Percentiles rank a stretch among this genome's conserved stretches.
Conservation (phyloP, 2,797 vertebrate genomes). For the Psittacula echo region DNA sequence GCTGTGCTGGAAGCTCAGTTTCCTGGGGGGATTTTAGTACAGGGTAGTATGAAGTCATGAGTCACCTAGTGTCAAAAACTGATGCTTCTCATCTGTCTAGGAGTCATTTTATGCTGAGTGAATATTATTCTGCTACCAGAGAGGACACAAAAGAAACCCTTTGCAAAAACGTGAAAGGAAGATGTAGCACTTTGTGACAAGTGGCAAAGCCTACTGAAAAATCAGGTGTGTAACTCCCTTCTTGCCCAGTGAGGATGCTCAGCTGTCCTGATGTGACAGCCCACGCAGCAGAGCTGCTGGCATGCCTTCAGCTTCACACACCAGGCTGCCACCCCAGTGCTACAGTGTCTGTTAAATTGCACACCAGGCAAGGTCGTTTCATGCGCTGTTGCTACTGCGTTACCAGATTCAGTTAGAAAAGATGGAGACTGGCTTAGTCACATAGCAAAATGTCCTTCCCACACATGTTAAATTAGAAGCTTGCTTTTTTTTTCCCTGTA, state of each 20-base stretch:
- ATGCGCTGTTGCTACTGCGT: accelerated
- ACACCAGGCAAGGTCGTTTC: accelerated
- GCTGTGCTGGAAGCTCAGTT: neutral
- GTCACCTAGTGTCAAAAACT: neutral
- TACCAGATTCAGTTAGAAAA: neutral
- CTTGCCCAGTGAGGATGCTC: neutral
- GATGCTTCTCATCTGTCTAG: neutral
- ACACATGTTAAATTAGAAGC: accelerated
- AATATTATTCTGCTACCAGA: neutral
- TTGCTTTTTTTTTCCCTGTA: neutral
- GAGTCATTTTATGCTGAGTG: accelerated
- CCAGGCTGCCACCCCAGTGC: accelerated
- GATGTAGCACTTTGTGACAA: accelerated
- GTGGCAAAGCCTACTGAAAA: neutral
- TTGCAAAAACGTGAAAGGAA: neutral
- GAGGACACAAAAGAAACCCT: neutral
- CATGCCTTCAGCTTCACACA: neutral
- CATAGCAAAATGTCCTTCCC: neutral
- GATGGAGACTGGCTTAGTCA: neutral
- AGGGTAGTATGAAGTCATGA: accelerated
- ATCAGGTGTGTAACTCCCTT: neutral
- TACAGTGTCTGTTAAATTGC: neutral
- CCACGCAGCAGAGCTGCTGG: neutral
- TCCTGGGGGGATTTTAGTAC: accelerated
- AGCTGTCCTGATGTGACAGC: neutral